These are phyloP conservation scores for Melitaea athalia DNA, from an alignment of 2,888 invertebrate species.

Conservation along the genomic window DNA sequence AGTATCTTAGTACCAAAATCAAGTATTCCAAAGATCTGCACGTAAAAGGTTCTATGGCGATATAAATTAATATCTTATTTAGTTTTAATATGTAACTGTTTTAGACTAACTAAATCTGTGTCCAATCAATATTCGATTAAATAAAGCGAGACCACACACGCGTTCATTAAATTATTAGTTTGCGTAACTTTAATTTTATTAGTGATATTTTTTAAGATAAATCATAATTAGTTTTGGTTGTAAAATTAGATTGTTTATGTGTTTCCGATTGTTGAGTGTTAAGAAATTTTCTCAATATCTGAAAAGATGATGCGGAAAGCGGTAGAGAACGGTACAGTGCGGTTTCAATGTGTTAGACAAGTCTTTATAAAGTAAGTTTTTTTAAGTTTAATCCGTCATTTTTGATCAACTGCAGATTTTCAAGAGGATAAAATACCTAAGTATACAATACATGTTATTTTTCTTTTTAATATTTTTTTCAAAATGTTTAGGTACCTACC, in stretches of 20 bases:
- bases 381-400: too few relatives aligned
- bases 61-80: conserved; percentile 1
- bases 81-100: conserved; percentile 26
- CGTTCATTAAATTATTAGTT: conserved; percentile 22
- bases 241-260: conserved; percentile 10
- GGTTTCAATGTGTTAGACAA: neutral
- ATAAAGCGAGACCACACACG: conserved; percentile 33
- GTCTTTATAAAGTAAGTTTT: too few relatives aligned
- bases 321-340: neutral
- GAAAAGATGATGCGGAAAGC: neutral
- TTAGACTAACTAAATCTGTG: conserved; percentile 36
- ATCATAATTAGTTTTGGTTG: conserved; percentile 31
- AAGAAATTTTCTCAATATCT: neutral
- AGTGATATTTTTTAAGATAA: conserved; percentile 30
- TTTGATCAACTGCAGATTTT: too few relatives aligned
- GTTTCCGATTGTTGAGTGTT: conserved; percentile 1
- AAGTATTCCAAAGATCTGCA: too few relatives aligned
- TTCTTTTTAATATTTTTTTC: too few relatives aligned
- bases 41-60: neutral
- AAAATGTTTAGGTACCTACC: too few relatives aligned
- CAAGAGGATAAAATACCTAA: too few relatives aligned
- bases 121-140: conserved; percentile 39
- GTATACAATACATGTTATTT: too few relatives aligned
- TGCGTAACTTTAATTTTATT: conserved; percentile 36
- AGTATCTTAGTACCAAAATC: too few relatives aligned